A percentile compares a stretch with the other conserved stretches of the same genome.
Conservation (phyloP, 2,888 invertebrate genomes). For the Protodeltote pygarga region DNA sequence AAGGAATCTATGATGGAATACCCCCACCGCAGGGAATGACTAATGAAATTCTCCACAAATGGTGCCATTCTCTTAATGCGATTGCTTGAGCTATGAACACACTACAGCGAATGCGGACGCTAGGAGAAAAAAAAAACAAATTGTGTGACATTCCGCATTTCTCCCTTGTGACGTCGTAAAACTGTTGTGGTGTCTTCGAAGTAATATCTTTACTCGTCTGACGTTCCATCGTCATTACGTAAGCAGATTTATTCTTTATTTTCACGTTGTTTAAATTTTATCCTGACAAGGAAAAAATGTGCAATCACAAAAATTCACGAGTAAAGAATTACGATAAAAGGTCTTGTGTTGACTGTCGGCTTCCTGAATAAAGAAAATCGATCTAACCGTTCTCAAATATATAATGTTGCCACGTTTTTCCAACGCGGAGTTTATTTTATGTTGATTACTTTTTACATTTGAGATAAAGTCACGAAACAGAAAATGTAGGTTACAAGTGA, state of each 20-base stretch:
- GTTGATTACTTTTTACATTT: slow-evolving; percentile 53
- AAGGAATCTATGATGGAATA: slow-evolving; percentile 68
- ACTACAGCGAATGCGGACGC: slow-evolving; percentile 43
- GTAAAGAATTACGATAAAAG: slow-evolving; percentile 37
- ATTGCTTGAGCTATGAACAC: slow-evolving; percentile 56
- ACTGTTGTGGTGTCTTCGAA: slow-evolving; percentile 38
- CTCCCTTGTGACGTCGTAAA: slow-evolving; percentile 33
- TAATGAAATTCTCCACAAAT: slow-evolving; percentile 74
- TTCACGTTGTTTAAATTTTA: slow-evolving; percentile 36
- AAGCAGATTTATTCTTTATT: slow-evolving; percentile 47
- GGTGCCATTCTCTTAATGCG: slow-evolving; percentile 67
- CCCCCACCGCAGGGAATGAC: slow-evolving; percentile 64
- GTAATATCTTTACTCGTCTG: slow-evolving; percentile 43
- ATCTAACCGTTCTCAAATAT: slow-evolving; percentile 41
- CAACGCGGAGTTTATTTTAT: slow-evolving; percentile 44
- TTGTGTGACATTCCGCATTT: slow-evolving; percentile 40
- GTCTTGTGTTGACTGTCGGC: slow-evolving; percentile 24
- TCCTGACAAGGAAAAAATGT: slow-evolving; percentile 33
- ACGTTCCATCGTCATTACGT: slow-evolving; percentile 46
- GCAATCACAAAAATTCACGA: slow-evolving; percentile 33
- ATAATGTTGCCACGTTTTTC: slow-evolving; percentile 47
- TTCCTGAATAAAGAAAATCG: slow-evolving; percentile 45
- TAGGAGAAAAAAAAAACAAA: slow-evolving; percentile 52
- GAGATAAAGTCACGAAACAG: slow-evolving; percentile 42
- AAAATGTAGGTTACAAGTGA: slow-evolving; percentile 31